Percentiles rank a stretch among this genome's conserved stretches.
phyloP scores from a whole-genome alignment of 2,797 vertebrate species.

The Meda fulgida region DNA sequence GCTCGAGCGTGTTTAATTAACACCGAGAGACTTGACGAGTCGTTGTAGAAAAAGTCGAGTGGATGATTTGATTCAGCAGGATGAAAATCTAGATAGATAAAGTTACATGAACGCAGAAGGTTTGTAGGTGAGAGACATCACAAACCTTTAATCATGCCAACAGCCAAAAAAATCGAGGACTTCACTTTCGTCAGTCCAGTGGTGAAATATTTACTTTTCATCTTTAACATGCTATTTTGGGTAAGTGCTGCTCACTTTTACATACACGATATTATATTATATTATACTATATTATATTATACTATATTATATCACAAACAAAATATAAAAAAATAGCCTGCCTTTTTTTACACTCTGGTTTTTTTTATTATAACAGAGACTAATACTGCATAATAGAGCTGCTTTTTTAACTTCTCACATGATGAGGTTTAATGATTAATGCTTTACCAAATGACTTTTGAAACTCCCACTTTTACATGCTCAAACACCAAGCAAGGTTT shows the following conservation, averaged over 20 bases:
- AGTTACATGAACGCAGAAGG: not conserved
- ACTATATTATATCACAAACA: not conserved
- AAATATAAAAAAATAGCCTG: not conserved
- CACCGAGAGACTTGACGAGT: not conserved
- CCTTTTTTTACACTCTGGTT: not conserved
- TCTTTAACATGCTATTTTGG: constrained; percentile 92
- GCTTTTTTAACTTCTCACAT: constrained; percentile 2
- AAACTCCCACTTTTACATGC: not conserved
- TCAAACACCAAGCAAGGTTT: not conserved
- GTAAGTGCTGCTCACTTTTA: constrained; percentile 75
- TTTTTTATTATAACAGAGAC: not conserved
- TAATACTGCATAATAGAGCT: not conserved
- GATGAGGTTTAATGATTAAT: constrained; percentile 32
- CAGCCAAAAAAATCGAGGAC: constrained; percentile 69
- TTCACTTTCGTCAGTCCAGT: constrained; percentile 84
- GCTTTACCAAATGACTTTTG: not conserved
- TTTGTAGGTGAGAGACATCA: constrained; percentile 15
- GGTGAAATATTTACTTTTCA: constrained; percentile 90
- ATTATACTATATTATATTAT: not conserved
- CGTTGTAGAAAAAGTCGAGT: not conserved
- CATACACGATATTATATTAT: not conserved
- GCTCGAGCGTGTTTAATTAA: not conserved
- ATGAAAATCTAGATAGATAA: not conserved
- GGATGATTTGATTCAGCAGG: not conserved
- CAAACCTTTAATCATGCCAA: constrained; percentile 68